phyloP scores from a whole-genome alignment of 2,113 vertebrate genomes.

The Anser brachyrhynchus region DNA sequence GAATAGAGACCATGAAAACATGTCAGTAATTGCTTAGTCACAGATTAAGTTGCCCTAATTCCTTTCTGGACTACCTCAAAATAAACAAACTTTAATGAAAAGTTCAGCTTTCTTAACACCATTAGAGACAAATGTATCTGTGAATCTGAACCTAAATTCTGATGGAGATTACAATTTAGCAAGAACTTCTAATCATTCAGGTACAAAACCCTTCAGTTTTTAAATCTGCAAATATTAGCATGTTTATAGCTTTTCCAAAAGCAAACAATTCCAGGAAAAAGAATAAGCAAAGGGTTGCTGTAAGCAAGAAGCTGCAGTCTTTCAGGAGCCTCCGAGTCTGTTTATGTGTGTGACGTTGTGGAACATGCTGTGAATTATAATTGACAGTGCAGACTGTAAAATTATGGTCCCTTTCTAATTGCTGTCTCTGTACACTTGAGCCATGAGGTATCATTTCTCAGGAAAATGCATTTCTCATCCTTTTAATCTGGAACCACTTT shows the following conservation, averaged over 20 bases:
- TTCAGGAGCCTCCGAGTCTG: background rate
- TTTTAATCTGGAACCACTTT: constrained; percentile 58
- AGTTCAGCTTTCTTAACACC: background rate
- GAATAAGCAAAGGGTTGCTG: background rate
- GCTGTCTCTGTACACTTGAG: constrained; percentile 7
- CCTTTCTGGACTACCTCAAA: background rate
- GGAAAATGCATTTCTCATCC: constrained; percentile 43
- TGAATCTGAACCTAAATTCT: background rate
- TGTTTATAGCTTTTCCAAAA: background rate
- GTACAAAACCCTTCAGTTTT: background rate
- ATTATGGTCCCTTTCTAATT: constrained; percentile 46
- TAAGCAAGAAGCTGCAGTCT: background rate
- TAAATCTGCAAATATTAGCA: background rate
- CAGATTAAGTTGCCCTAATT: background rate
- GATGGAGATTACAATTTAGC: background rate
- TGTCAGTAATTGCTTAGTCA: background rate
- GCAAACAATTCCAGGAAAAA: background rate
- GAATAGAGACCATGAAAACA: background rate
- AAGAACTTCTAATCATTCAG: background rate
- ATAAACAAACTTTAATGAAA: background rate
- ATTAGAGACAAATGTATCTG: background rate
- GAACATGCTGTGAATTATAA: constrained; percentile 41
- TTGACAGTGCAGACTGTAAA: constrained; percentile 48
- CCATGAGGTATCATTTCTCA: constrained; percentile 14
- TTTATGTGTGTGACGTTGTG: background rate